These are phyloP conservation scores for Meloidogyne exigua DNA, from an alignment of 1,140 invertebrate species.

Conservation along the genomic window DNA sequence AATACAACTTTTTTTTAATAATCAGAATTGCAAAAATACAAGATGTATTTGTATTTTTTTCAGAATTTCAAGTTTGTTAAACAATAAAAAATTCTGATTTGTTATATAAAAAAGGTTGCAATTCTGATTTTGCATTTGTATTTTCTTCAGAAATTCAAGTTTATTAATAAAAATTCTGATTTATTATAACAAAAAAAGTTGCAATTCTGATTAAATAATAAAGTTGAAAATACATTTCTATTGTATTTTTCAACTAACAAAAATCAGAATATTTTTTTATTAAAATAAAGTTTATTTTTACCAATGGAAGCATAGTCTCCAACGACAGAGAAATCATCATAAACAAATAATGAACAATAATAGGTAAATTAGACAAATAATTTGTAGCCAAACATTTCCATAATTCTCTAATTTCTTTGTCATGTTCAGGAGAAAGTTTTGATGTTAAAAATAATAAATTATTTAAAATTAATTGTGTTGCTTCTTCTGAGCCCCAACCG, in stretches of 20 bases:
- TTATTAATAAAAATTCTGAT: background rate
- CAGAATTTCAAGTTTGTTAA: constrained; percentile 12
- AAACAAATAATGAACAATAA: constrained; percentile 93
- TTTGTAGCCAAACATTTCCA: constrained; percentile 91
- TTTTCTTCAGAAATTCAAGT: too few relatives aligned
- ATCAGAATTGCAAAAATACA: too few relatives aligned
- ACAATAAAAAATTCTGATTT: too few relatives aligned
- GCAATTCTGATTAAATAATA: background rate
- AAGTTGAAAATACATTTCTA: too few relatives aligned
- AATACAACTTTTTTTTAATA: too few relatives aligned
- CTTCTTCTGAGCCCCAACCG: constrained; percentile 71
- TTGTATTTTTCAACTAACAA: too few relatives aligned
- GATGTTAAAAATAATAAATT: constrained; percentile 97
- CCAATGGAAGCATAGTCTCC: constrained; percentile 81
- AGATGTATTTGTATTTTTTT: background rate
- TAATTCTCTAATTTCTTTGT: constrained; percentile 87
- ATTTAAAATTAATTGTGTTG: constrained; percentile 98
- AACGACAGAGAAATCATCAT: constrained; percentile 93
- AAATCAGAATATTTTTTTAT: too few relatives aligned
- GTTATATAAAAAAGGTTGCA: constrained; percentile 45
- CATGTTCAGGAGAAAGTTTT: constrained; percentile 92
- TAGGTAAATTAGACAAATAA: constrained; percentile 93
- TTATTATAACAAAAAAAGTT: background rate
- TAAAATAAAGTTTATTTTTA: constrained; percentile 65
- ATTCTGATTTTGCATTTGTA: too few relatives aligned